Conservation (phyloP, 2,888 invertebrate species). For the Hirtodrosophila confusa region DNA sequence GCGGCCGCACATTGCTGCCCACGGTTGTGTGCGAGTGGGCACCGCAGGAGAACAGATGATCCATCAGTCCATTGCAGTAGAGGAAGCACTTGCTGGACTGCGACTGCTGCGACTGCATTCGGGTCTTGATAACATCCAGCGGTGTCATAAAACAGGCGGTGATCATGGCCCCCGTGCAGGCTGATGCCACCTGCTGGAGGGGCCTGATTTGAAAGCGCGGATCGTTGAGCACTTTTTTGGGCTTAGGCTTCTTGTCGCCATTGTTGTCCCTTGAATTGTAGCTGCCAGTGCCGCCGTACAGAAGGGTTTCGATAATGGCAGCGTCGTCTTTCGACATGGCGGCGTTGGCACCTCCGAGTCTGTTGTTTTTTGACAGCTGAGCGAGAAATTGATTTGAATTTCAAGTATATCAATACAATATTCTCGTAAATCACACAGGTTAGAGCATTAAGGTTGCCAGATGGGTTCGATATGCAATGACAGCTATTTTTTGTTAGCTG, state of each 20-base stretch:
- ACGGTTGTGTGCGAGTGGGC: constrained; percentile 65
- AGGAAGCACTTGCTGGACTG: constrained; percentile 95
- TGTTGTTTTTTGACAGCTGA: constrained; percentile 19
- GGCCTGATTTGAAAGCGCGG: constrained; percentile 88
- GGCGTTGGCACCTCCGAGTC: constrained; percentile 6
- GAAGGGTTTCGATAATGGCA: neutral
- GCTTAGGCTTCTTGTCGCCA: neutral
- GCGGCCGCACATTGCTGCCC: constrained; percentile 75
- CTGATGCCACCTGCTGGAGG: constrained; percentile 82
- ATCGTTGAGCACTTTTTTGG: constrained; percentile 86
- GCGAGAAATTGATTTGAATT: constrained; percentile 9
- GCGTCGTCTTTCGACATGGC: constrained; percentile 47
- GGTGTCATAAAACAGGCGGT: constrained; percentile 98
- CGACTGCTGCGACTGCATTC: constrained; percentile 97
- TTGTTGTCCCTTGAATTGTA: neutral
- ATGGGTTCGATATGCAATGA: constrained; percentile 1
- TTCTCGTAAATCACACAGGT: neutral
- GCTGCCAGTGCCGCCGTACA: neutral
- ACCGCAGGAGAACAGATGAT: constrained; percentile 96
- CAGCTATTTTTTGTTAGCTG: too few species aligned
- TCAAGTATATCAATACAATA: constrained; percentile 7
- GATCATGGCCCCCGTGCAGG: constrained; percentile 91
- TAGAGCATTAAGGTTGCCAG: constrained; percentile 27
- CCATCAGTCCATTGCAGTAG: constrained; percentile 99
- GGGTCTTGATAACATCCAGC: constrained; percentile 98